Evolutionary conservation across 2,113 vertebrate species (phyloP).

Genomic region (Oryzias javanicus): DNA sequence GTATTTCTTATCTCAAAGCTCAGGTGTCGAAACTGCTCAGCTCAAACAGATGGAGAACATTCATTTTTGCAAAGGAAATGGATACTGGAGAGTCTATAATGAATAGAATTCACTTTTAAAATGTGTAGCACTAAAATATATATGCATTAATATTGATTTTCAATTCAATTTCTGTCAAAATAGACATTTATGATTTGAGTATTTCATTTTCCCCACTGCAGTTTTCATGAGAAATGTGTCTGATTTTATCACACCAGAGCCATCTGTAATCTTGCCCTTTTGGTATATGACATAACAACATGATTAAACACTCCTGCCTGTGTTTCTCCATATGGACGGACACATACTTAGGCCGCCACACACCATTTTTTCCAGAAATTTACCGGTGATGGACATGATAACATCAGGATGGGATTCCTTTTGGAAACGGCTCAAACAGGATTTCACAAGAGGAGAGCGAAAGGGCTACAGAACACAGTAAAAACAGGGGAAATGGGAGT

Average conservation of each 20-base stretch:
- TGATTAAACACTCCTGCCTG: background rate
- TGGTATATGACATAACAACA: background rate
- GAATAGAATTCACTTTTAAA: background rate
- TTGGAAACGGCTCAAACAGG: conserved; percentile 55
- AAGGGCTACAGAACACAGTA: conserved; percentile 17
- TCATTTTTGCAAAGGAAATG: conserved; percentile 9
- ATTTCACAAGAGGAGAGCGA: conserved; percentile 42
- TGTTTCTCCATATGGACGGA: background rate
- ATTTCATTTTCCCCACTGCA: background rate
- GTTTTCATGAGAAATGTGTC: background rate
- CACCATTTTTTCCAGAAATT: conserved; percentile 58
- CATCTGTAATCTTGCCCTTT: background rate
- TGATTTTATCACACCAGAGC: background rate
- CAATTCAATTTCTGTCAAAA: background rate
- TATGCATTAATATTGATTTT: background rate
- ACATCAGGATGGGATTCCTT: conserved; percentile 52
- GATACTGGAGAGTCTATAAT: no score
- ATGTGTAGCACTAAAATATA: background rate
- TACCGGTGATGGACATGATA: conserved; percentile 59
- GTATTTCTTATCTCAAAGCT: conserved; percentile 20
- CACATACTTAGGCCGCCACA: conserved; percentile 1
- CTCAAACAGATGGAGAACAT: conserved; percentile 10
- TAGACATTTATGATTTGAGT: background rate
- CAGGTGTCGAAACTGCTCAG: conserved; percentile 22
- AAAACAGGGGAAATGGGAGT: conserved; percentile 23